These are phyloP conservation scores for Gortyna flavago DNA, from an alignment of 2,888 invertebrate genomes.

Conservation along the genomic window DNA sequence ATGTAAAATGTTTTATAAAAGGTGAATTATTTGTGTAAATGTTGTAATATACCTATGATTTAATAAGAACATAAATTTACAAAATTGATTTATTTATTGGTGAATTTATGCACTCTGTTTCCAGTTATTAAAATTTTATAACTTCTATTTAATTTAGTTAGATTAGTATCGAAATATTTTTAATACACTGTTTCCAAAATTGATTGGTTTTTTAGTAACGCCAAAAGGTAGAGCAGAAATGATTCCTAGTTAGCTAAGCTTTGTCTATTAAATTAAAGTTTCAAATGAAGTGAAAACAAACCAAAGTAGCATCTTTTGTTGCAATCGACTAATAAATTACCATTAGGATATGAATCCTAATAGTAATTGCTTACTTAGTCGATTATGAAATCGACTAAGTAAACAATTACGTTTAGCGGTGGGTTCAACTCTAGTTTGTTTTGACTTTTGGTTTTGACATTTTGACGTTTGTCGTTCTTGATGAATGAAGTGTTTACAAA, in stretches of 20 bases:
- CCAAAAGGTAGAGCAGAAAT: neutral
- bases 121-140: neutral
- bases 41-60: neutral
- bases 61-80: neutral
- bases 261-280: neutral
- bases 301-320: neutral
- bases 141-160: neutral
- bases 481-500: neutral
- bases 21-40: neutral
- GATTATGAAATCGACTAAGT: conserved; percentile 46
- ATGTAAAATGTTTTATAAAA: neutral
- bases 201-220: neutral
- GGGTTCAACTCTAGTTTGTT: conserved; percentile 23
- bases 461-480: conserved; percentile 29
- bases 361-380: too few species aligned
- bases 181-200: conserved; percentile 22
- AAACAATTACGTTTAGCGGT: neutral
- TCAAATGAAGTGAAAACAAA: neutral
- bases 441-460: conserved; percentile 23
- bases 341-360: too few species aligned
- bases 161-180: neutral
- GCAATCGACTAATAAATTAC: neutral
- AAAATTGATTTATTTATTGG: neutral
- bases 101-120: neutral
- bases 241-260: neutral